These are phyloP conservation scores for Halichoerus grypus DNA, from an alignment of 2,113 vertebrate species.

Conservation along the genomic window DNA sequence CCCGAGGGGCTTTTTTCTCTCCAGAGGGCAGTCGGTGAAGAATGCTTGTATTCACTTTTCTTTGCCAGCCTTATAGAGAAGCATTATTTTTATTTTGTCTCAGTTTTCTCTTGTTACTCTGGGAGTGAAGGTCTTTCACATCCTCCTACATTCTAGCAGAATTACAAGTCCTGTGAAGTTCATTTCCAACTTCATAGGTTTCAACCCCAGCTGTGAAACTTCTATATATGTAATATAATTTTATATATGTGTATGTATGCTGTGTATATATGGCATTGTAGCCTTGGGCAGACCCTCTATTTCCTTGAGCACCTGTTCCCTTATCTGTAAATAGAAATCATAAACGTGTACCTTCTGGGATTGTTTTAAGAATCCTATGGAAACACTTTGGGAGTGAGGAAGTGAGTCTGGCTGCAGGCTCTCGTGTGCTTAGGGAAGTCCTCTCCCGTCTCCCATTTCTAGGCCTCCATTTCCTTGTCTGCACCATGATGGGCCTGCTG, in stretches of 20 bases:
- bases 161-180: neutral
- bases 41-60: neutral
- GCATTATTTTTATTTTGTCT: neutral
- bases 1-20: neutral
- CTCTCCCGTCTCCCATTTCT: neutral
- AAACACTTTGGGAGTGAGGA: neutral
- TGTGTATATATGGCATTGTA: accelerated
- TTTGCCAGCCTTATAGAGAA: neutral
- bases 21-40: neutral
- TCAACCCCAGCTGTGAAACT: neutral
- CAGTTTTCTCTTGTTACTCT: neutral
- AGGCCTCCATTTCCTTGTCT: neutral
- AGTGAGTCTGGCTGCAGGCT: neutral
- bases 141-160: neutral
- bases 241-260: neutral
- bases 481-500: neutral
- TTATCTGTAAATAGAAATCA: neutral
- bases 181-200: neutral
- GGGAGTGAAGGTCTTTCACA: neutral
- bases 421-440: neutral
- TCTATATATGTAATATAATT: neutral
- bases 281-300: neutral
- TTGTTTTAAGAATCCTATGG: neutral
- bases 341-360: neutral
- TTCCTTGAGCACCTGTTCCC: neutral